phyloP scores from a whole-genome alignment of 2,888 invertebrate species.

The Temnothorax unifasciatus region DNA sequence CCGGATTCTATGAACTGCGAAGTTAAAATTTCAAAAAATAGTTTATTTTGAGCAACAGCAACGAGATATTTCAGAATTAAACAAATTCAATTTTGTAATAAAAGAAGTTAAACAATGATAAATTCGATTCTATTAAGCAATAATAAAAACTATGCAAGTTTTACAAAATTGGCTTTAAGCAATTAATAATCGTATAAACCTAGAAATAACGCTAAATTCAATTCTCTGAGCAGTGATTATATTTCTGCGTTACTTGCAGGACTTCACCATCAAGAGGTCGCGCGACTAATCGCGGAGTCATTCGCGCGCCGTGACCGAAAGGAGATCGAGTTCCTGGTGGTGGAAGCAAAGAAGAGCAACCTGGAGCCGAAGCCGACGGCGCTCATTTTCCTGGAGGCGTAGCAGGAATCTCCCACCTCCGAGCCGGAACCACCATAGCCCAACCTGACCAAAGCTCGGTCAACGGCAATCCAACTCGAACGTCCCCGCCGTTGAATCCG shows the following conservation, averaged over 20 bases:
- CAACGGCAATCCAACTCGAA: constrained; percentile 43
- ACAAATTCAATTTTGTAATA: not conserved
- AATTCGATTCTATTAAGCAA: not conserved
- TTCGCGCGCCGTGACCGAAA: constrained; percentile 95
- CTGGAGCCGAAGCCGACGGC: constrained; percentile 97
- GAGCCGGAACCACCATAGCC: constrained; percentile 84
- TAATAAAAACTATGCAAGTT: not conserved
- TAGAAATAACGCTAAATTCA: not conserved
- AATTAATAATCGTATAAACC: not conserved
- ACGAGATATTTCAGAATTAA: not conserved
- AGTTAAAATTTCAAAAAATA: not conserved
- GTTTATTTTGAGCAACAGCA: not conserved
- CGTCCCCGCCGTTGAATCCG: constrained; percentile 57
- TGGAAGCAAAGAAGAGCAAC: constrained; percentile 96
- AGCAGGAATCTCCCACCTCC: constrained; percentile 89
- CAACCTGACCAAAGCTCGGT: constrained; percentile 65
- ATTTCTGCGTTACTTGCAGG: constrained; percentile 72
- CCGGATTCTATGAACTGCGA: not conserved
- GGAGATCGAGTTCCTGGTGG: constrained; percentile 97
- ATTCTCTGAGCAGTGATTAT: not conserved
- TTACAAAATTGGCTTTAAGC: not conserved
- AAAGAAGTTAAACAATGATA: not conserved
- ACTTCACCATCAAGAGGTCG: constrained; percentile 90
- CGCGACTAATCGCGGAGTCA: constrained; percentile 96
- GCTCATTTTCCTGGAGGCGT: constrained; percentile 96